Base-by-base conservation (phyloP, 2,888 invertebrate species). In the Nomada fabriciana region DNA sequence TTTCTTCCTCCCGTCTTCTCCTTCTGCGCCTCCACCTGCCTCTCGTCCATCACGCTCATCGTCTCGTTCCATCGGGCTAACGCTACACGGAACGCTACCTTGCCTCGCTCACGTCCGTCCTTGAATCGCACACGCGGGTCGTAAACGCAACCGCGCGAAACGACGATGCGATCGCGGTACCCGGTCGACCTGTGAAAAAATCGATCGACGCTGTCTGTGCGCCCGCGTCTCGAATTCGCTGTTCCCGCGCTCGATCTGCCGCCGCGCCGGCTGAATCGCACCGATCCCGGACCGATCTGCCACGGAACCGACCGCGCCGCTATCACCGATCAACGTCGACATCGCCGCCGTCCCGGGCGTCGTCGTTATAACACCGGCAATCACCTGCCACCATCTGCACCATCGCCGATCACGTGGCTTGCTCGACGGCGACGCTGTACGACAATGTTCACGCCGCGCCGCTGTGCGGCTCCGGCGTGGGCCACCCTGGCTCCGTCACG, bases 361-460 rank as follows among this genome's bases (percentile, higher is more conserved):
- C 86, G 84, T 88, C 87, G 88, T 92, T 89, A 88, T 89, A 90
- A 90, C 89, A 91, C 89, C 91, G 90, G 82, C 80, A 75, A 88
- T 89, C 84, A 92, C 94, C 93, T 94, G 94, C 94, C 95, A 94
- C 92, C 91, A 95, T 95, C 95, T 95, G 95, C 95, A 95, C 95
- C 95, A 95, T 95, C 95, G 94, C 95, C 95, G 95, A 95, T 96
- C 96, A 96, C 96, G 96, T 96, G 96, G 96, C 96, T 95, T 96
- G 96, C 96, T 96, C 96, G 95, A 95, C 96, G 96, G 96, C 96
- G 96, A 96, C 97, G 96, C 96, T 97, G 96, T 97, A 97, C 96
- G 97, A 97, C 96, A 96, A 96, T 96, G 95, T 95, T 95, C 96
- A 95, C 95, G 95, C 95, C 94, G 95, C 95, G 95, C 96, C 96